Conservation (phyloP, 2,797 vertebrate species). For the Melanotaenia nigrans region DNA sequence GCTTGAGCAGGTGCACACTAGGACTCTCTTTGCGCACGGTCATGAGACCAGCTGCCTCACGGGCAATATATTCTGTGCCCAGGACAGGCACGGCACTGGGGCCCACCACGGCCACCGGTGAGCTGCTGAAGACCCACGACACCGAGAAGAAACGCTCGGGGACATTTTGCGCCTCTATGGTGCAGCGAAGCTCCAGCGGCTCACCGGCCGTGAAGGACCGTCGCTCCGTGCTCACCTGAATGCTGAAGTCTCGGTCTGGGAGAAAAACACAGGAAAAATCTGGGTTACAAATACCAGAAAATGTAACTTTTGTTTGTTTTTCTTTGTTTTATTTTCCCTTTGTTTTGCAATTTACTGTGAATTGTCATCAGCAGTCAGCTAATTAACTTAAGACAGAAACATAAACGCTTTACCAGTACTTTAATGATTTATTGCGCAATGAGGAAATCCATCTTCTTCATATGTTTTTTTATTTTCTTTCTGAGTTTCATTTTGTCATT, state of each 20-base stretch:
- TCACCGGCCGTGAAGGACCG: conserved; percentile 93
- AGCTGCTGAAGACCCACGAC: conserved; percentile 99
- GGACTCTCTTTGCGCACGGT: conserved; percentile 91
- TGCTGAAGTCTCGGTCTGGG: conserved; percentile 94
- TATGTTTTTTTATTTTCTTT: background rate
- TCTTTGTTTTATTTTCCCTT: background rate
- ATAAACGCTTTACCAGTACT: background rate
- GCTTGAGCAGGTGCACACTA: conserved; percentile 89
- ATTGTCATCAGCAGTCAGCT: background rate
- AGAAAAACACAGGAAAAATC: conserved; percentile 12
- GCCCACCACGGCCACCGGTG: conserved; percentile 93
- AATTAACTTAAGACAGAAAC: background rate
- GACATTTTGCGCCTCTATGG: conserved; percentile 93
- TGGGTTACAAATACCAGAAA: conserved; percentile 2
- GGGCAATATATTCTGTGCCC: conserved; percentile 89
- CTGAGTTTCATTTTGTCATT: background rate
- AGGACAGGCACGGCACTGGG: conserved; percentile 92
- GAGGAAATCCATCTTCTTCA: too few relatives aligned
- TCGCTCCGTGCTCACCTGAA: conserved; percentile 94
- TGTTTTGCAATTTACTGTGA: background rate
- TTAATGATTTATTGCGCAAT: background rate
- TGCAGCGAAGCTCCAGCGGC: conserved; percentile 92
- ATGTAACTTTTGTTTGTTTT: too few relatives aligned
- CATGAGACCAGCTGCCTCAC: conserved; percentile 90
- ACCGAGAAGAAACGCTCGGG: conserved; percentile 95